phyloP scores from a whole-genome alignment of 2,888 invertebrate genomes.

The Sinhomidia bicolor region DNA sequence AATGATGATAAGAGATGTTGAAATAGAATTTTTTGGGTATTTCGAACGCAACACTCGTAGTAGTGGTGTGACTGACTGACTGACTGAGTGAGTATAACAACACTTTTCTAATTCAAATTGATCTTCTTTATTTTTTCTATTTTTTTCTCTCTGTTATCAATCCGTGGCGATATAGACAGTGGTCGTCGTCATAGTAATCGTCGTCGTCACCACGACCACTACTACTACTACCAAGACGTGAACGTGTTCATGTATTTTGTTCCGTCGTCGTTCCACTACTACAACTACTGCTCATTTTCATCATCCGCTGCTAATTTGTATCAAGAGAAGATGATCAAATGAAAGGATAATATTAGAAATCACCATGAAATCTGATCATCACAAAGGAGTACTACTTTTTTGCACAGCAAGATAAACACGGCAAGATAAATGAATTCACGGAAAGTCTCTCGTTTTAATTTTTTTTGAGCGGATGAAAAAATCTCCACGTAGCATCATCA shows the following conservation, averaged over 20 bases:
- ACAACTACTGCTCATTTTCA: neutral
- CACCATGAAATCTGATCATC: conserved; percentile 49
- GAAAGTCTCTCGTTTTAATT: conserved; percentile 20
- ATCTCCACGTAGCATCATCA: conserved; percentile 19
- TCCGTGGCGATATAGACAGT: neutral
- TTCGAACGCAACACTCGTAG: neutral
- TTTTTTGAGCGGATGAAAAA: conserved; percentile 57
- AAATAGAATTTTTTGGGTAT: conserved; percentile 7
- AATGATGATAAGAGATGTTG: neutral
- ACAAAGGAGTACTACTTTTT: conserved; percentile 29
- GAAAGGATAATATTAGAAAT: conserved; percentile 50
- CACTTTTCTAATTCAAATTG: conserved; percentile 20
- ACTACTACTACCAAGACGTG: conserved; percentile 30
- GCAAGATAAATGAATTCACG: conserved; percentile 46
- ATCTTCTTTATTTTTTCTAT: conserved; percentile 4
- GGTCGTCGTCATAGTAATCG: too few species aligned
- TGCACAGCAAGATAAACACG: conserved; percentile 17
- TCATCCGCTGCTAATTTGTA: conserved; percentile 36
- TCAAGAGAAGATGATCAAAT: conserved; percentile 43
- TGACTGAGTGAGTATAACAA: neutral
- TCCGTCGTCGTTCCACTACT: neutral
- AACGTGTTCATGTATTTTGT: conserved; percentile 7
- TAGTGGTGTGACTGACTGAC: neutral
- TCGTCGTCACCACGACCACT: too few species aligned
- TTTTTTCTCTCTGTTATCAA: conserved; percentile 37